Evolutionary conservation across 2,797 vertebrate species (phyloP), one percentile per base, ranked within the genome.

Genomic region (Malacoraja senta): DNA sequence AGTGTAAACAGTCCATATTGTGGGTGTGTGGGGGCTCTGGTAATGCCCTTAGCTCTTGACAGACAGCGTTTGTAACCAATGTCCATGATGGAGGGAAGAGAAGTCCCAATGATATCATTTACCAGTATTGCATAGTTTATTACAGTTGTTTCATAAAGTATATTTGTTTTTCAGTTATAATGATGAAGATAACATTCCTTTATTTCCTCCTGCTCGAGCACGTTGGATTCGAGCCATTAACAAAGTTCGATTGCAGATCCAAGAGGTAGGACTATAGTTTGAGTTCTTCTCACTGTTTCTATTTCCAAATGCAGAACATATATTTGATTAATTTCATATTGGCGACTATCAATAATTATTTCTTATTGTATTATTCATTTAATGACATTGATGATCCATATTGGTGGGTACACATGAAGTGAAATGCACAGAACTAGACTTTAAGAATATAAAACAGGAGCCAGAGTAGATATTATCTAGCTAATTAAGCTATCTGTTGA

Each of bases 221-320:
- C 97, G 95, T 21, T 99, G 99, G 99, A 96, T 99, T 94, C 98
- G 97, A 96, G 98, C 97, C 94, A 98, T 99, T 94, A 99, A 96
- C 96, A 99, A 98, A 98, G 98, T 99, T 94, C 97, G 98, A 94
- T 96, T 98, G 94, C 98, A 96, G 93, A 97, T 99, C 86, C 97
- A 97, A n/a, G 97, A 99, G 99, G 99, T 99, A 98, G 95, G 97
- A 93, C 68, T 13, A 71, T 0, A 7, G 35, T 91, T 74, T 76
- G 12, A 13, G 9, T 80, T 93, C 7, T 68, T 63, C 44, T 79
- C 19, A 79, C 35, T 83, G 76, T 68, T 83, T 58, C 76, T 93
- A 65, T 93, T 93, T 83, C 74, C 79, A 93, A 79, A 79, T 81
- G 58, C 63, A 83, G 35, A 79, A 93, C 17, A 92, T 38, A 92